Evolutionary conservation across 2,113 vertebrate species (phyloP).

Genomic region (Lucifuga dentata): DNA sequence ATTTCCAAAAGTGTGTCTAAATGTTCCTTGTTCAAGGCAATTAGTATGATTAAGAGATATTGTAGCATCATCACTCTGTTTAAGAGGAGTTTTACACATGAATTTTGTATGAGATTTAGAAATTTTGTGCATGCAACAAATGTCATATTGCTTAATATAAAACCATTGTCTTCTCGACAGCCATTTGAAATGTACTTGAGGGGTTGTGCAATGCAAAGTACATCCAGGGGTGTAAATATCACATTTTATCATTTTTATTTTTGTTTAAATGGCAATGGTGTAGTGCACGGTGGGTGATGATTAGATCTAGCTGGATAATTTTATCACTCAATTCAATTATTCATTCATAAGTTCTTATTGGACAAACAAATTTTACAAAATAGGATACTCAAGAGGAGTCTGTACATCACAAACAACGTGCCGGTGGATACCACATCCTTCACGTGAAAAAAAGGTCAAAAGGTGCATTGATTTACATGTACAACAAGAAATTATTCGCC

Average conservation of each 20-base stretch:
- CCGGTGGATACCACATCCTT: constrained; percentile 74
- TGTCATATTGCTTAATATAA: neutral
- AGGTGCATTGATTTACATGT: constrained; percentile 98
- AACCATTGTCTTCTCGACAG: neutral
- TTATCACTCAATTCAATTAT: neutral
- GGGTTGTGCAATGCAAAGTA: neutral
- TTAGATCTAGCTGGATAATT: too few species aligned
- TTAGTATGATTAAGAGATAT: constrained; percentile 78
- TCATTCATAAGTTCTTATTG: neutral
- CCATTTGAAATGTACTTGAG: neutral
- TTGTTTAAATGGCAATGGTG: too few species aligned
- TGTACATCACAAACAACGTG: constrained; percentile 58
- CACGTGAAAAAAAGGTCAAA: constrained; percentile 83
- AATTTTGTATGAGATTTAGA: constrained; percentile 55
- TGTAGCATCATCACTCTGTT: constrained; percentile 48
- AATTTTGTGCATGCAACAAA: constrained; percentile 15
- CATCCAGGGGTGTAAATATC: constrained; percentile 8
- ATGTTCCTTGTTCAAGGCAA: constrained; percentile 79
- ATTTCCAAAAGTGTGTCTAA: constrained; percentile 79
- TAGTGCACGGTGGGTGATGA: too few species aligned
- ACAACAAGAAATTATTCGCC: constrained; percentile 98
- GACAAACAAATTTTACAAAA: constrained; percentile 32
- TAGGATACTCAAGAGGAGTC: neutral
- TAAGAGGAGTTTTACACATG: constrained; percentile 42
- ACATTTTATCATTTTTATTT: too few species aligned